Percentiles rank a stretch among this genome's conserved stretches.
Evolutionary conservation across 30 jellyfish, hydroid and myxozoan genomes (phyloP).

Genomic region (Aurelia coerulea): DNA sequence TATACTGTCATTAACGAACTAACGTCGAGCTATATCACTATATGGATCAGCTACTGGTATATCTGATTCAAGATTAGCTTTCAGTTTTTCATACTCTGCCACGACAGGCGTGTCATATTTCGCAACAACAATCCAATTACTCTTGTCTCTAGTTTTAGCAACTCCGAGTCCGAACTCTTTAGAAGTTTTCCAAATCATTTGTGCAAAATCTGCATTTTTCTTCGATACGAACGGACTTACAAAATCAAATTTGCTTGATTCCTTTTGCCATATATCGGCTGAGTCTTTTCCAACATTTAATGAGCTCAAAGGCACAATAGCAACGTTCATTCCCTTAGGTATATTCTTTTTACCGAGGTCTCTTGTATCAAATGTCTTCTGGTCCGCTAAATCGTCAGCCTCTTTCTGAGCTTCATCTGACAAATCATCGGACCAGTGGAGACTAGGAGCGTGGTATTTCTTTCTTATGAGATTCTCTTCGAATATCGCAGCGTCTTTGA

Average conservation of each 20-base stretch:
- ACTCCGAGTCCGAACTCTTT: constrained; percentile 95
- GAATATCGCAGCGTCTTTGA: constrained; percentile 91
- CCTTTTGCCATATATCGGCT: constrained; percentile 92
- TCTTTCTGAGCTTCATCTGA: constrained; percentile 91
- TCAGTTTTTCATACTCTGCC: constrained; percentile 81
- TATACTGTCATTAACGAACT: too few species aligned
- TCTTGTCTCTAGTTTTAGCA: constrained; percentile 74
- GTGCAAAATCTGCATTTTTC: constrained; percentile 89
- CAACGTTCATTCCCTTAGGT: constrained; percentile 74
- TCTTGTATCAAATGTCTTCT: constrained; percentile 19
- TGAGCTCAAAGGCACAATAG: constrained; percentile 71
- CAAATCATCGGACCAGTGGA: constrained; percentile 91
- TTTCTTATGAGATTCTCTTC: constrained; percentile 83
- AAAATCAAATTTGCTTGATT: constrained; percentile 79
- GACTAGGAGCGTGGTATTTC: constrained; percentile 73
- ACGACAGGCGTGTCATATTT: constrained; percentile 86
- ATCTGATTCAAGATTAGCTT: constrained; percentile 82
- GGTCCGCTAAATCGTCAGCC: constrained; percentile 82
- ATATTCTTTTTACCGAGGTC: constrained; percentile 45
- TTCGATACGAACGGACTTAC: constrained; percentile 85
- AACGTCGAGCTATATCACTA: constrained; percentile 83
- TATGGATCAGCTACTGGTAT: constrained; percentile 92
- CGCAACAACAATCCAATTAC: constrained; percentile 92
- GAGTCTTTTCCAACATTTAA: constrained; percentile 95
- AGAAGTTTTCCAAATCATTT: constrained; percentile 90